Evolutionary conservation across 2,888 invertebrate genomes (phyloP), one percentile per base, ranked within the genome.

Genomic region (Diaperis boleti): DNA sequence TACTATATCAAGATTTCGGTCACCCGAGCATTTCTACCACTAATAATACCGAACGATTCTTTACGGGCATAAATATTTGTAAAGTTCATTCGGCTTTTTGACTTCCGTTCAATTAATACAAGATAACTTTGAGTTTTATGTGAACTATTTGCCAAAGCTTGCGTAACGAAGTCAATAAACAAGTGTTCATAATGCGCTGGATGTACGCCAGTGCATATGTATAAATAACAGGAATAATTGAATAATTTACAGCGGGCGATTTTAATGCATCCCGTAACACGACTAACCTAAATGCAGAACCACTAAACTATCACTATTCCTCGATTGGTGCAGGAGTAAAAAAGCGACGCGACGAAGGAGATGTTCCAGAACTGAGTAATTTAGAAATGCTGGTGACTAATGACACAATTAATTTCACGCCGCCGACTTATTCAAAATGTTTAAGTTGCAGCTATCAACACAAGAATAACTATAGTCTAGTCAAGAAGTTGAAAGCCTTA

Each of bases 161-260:
- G 14, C 31, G 47, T 22, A 47, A 47, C 14, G n/a, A 20, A 13
- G 8, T 26, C 31, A 47, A 47, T 47, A 47, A 47, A 47, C 47
- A 47, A 47, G 31, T 31, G n/a, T 13, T 47, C 31, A 29, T 31
- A 31, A n/a, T 10, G 14, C 6, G 31, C 47, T 47, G 47, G 47
- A 47, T 1, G 14, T 8, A 31, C 14, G 47, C 47, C 47, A 47
- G 31, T 15, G 18, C 49, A 49, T 33, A n/a, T n/a, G n/a, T n/a
- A 18, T 33, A 49, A 49, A 49, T 47, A 45, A 26, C 45, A 26
- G 22, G 29, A 26, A 45, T 26, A 39, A 39, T 42, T 26, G 45
- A 13, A 33, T n/a, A 11, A 33, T 31, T 33, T 33, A 33, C 11
- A 33, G 33, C 5, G 10, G 33, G 4, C 1, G 13, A 6, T 33